phyloP scores from a whole-genome alignment of 2,113 vertebrate species.

The Triplophysa siluroides region DNA sequence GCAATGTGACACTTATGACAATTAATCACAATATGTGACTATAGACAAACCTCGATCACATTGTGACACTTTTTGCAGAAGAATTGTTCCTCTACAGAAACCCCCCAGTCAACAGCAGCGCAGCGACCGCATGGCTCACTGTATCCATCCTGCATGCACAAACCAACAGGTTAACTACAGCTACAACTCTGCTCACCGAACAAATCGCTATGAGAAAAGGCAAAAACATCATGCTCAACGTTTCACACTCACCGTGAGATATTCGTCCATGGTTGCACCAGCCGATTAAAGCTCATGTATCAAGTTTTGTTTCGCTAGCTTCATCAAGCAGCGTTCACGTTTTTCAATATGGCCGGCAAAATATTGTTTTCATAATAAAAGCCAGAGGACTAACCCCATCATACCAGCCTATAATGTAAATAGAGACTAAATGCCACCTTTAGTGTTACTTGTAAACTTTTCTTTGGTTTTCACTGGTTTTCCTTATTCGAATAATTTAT shows the following conservation, averaged over 20 bases:
- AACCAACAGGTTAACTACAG: background rate
- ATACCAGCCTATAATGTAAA: too few species aligned
- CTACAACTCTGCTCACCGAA: background rate
- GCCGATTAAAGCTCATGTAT: background rate
- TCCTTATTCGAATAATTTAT: background rate
- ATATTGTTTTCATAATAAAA: conserved; percentile 40
- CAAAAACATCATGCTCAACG: background rate
- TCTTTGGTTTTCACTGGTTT: background rate
- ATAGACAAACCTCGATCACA: conserved; percentile 84
- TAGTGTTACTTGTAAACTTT: background rate
- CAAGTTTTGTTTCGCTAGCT: background rate
- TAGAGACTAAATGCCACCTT: background rate
- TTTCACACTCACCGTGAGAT: conserved; percentile 47
- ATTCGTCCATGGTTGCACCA: conserved; percentile 48
- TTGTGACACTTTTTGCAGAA: conserved; percentile 91
- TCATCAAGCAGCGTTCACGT: too few species aligned
- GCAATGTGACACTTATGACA: background rate
- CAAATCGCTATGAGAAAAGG: background rate
- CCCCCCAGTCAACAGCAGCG: conserved; percentile 82
- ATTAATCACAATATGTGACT: background rate
- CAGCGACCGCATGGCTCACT: conserved; percentile 81
- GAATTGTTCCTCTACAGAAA: conserved; percentile 86
- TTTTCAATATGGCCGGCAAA: conserved; percentile 1
- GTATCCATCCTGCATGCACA: conserved; percentile 73
- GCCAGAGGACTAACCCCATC: background rate